Evolutionary conservation across 1,140 invertebrate species (phyloP).

Genomic region (Cotesia chilonis): DNA sequence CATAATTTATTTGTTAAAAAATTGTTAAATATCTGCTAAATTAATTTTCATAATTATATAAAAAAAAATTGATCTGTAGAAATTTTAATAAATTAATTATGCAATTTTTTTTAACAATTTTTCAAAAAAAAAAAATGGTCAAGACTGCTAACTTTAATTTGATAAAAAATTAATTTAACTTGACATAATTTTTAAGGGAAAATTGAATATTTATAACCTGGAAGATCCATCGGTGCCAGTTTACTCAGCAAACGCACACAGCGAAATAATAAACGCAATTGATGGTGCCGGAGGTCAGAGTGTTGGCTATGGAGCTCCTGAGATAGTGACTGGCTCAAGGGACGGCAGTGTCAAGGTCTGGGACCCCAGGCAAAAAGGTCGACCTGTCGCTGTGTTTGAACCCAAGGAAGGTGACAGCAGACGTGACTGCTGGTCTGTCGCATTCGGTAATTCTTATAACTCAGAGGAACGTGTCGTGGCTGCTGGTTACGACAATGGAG

Average conservation of each 20-base stretch:
- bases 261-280: conserved; percentile 89
- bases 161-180: too few relatives aligned
- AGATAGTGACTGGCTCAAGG: conserved; percentile 91
- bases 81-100: too few relatives aligned
- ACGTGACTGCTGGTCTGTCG: conserved; percentile 88
- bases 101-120: too few relatives aligned
- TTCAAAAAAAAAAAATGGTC: too few relatives aligned
- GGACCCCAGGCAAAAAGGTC: conserved; percentile 90
- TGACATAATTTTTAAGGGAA: conserved; percentile 69
- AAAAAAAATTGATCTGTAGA: too few relatives aligned
- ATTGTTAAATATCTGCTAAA: conserved; percentile 10
- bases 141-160: too few relatives aligned
- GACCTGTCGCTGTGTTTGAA: conserved; percentile 89
- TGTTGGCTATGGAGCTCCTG: conserved; percentile 87
- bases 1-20: too few relatives aligned
- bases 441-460: conserved; percentile 89
- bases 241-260: conserved; percentile 86
- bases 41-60: too few relatives aligned
- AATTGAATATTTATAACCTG: conserved; percentile 69
- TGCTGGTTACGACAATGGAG: conserved; percentile 96
- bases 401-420: conserved; percentile 71
- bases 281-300: conserved; percentile 91
- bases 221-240: conserved; percentile 77
- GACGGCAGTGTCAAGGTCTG: conserved; percentile 96
- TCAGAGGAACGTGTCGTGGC: conserved; percentile 84